Percentiles rank a stretch among this genome's conserved stretches.
These are phyloP conservation scores for Cheilosia impressa DNA, from an alignment of 2,888 invertebrate species.

Conservation along the genomic window DNA sequence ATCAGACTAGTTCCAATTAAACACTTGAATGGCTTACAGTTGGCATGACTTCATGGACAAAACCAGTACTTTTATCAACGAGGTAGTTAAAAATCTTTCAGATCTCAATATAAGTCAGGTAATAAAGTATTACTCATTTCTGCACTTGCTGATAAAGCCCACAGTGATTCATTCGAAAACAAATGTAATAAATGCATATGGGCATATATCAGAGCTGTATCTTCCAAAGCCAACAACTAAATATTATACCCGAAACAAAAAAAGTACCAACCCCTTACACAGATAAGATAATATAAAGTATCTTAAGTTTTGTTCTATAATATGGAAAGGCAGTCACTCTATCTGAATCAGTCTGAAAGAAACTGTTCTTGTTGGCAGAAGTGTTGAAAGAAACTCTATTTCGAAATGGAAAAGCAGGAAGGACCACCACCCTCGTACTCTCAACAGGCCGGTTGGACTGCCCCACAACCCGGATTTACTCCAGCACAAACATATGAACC, in stretches of 20 bases:
- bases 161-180: no score
- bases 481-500: conserved; percentile 81
- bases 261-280: neutral
- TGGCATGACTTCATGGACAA: no score
- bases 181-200: no score
- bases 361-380: neutral
- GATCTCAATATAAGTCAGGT: neutral
- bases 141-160: neutral
- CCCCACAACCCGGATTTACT: conserved; percentile 78
- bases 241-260: neutral
- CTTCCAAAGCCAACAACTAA: neutral
- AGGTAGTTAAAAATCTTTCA: neutral
- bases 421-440: conserved; percentile 80
- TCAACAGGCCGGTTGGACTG: conserved; percentile 24
- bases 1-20: no score
- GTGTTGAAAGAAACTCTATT: neutral
- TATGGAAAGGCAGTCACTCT: neutral
- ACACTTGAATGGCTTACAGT: no score
- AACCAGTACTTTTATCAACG: no score
- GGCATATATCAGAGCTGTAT: no score
- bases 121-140: neutral
- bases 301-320: neutral
- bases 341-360: conserved; percentile 16
- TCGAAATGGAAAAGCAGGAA: conserved; percentile 46
- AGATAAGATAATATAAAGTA: conserved; percentile 42